Base-by-base conservation (phyloP, 2,888 invertebrate species). In the Drosophila suboccidentalis region DNA sequence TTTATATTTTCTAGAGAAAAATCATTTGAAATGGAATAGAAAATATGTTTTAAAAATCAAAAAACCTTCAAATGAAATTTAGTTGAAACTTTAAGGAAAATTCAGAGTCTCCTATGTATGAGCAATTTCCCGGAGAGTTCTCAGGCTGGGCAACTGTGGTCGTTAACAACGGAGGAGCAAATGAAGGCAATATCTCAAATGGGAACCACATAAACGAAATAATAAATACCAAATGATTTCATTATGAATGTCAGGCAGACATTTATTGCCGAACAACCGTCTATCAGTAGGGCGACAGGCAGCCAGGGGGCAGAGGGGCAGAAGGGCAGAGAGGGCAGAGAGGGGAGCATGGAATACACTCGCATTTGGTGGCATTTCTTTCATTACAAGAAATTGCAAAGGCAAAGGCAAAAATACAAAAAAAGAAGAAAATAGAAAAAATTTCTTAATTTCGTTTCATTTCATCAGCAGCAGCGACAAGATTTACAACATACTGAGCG, bases 361-460 rank as follows among this genome's bases (percentile, higher is more conserved):
- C 39, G 47, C 55, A 43, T 63, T 60, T 62, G 54, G 65, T 74
- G 80, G 81, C 80, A 78, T 84, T 84, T 86, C 83, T 82, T 86
- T 86, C 86, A 84, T 84, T 84, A 83, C 84, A 60, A 81, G 80
- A 76, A 83, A 86, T 84, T 81, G 85, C 83, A 26, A 26, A 26
- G 26, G 22, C 22, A 51, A 73, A 69, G 68, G 70, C 62, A 70
- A 78, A 80, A 82, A 62, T 55, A 75, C 64, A 49, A 44, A 36
- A 22, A 34, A 38, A 43, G n/a, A n/a, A n/a, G n/a, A 49, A 59
- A 38, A 54, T 38, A 29, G 17, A 29, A 76, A 67, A 81, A 79
- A 86, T 86, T 86, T 84, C 86, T 84, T 84, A 86, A 84, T 86
- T 84, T 86, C 84, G 82, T 86, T 86, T 84, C 83, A 83, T 84